Base-by-base conservation (phyloP, 2,888 invertebrate genomes). In the Netelia melanura region DNA sequence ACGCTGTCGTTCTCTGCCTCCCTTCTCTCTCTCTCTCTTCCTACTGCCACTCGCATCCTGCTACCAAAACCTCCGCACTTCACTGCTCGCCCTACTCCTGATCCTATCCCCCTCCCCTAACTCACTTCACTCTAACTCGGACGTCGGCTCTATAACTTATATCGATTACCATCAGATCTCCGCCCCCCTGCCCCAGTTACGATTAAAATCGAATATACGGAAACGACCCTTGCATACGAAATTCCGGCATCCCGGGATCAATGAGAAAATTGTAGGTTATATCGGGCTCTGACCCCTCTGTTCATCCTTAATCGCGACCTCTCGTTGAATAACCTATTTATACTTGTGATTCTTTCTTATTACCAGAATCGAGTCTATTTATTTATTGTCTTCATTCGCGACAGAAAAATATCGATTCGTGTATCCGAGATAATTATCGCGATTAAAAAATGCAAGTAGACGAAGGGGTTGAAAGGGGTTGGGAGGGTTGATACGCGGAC, bases 131-230 rank as follows among this genome's bases (percentile, higher is more conserved):
- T 67, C 38, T 48, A 43, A 52, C 79, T 67, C 72, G 76, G 56
- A 56, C 72, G 65, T 78, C 43, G 23, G 44, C 58, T 64, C 56
- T 62, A 30, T 76, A 77, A 52, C 76, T 74, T 64, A 77, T 83
- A 84, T 86, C 86, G 86, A 84, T 83, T 84, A 82, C 82, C 43
- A 72, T 56, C 11, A 43, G 44, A 52, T 11, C 52, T 76, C 21
- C 54, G 2, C 3, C 56, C 3, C 56, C 17, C 25, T 58, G 54
- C 85, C 56, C 81, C 54, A 78, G 62, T 84, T 85, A 68, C 81
- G 85, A 85, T 86, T 85, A 83, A 86, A 85, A 86, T 85, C 81
- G 77, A 85, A 86, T 76, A 76, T 38, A 56, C 79, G 84, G 70
- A 80, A 80, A 84, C 84, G 80, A 30, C 54, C 38, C 38, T 68